Base-by-base conservation (phyloP, 1,140 invertebrate species). In the Lordiphosa stackelbergi region DNA sequence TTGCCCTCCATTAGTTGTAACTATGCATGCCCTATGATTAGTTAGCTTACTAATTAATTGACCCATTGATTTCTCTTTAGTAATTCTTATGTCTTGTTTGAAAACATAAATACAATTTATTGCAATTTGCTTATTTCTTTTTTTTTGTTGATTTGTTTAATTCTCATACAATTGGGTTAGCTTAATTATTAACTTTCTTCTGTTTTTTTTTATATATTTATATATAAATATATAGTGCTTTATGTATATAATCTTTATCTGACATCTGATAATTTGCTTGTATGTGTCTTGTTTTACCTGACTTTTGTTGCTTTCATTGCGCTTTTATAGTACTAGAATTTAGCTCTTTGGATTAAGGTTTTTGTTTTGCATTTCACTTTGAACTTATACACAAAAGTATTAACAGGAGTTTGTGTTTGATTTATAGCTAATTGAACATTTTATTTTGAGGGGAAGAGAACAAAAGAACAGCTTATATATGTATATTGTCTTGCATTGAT, bases 241-340 rank as follows among this genome's bases (percentile, higher is more conserved):
- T 56, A 42, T 69, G n/a, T 53, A 35, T 78, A 42, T 72, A 61
- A 57, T 59, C 57, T 55, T 41, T 31, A 31, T 31, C 28, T 65
- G 46, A 55, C 63, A 61, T 68, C 68, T 77, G 62, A 55, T 69
- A 70, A 58, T 73, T 63, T 72, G 57, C 42, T 68, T 53, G 54
- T 77, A 55, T 66, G 61, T 69, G 52, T 74, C 61, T 74, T 51
- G 63, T 43, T 42, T 73, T 79, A 81, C 74, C 74, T 78, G 75
- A 81, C 73, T 70, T 78, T 69, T 78, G 74, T 66, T 69, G 61
- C 55, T 69, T 66, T 73, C 51, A 69, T 73, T 74, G 71, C 56
- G 65, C 53, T 69, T 54, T 56, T 49, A 37, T 52, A 54, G 47
- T 48, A 28, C 58, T 79, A 66, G 16, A 45, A 43, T 38, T 62